Conservation (phyloP, 2,797 vertebrate genomes). For the Acrocephalus scirpaceus region DNA sequence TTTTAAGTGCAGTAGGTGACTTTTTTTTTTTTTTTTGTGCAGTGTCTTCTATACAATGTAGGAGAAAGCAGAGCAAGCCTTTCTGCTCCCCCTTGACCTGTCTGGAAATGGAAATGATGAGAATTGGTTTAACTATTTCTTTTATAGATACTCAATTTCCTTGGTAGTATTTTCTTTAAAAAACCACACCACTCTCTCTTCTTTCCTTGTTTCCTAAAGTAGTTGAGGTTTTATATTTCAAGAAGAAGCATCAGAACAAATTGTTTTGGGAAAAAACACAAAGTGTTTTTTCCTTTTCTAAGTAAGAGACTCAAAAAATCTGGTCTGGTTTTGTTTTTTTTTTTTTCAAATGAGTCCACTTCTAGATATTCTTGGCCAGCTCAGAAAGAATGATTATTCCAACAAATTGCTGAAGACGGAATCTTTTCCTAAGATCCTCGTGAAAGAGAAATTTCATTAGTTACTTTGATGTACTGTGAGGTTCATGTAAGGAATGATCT, state of each 20-base stretch:
- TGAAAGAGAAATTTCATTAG: background rate
- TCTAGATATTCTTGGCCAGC: background rate
- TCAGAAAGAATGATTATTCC: background rate
- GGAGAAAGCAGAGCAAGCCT: background rate
- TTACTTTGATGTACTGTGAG: background rate
- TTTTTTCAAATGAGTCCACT: background rate
- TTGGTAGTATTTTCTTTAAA: background rate
- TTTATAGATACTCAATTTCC: background rate
- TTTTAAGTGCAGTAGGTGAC: background rate
- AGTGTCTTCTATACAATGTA: background rate
- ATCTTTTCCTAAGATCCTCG: background rate
- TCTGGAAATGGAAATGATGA: background rate
- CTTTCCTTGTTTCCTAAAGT: background rate
- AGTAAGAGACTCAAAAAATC: background rate
- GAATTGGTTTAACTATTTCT: background rate
- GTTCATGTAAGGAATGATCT: background rate
- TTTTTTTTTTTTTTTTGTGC: background rate
- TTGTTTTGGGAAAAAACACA: no score
- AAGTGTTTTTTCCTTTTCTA: background rate
- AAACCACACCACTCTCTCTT: background rate
- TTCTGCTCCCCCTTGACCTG: background rate
- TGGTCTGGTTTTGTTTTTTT: background rate
- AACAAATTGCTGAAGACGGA: background rate
- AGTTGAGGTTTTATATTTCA: background rate
- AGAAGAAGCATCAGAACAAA: background rate